These are phyloP conservation scores for Cabera pusaria DNA, from an alignment of 2,888 invertebrate genomes.

Conservation along the genomic window DNA sequence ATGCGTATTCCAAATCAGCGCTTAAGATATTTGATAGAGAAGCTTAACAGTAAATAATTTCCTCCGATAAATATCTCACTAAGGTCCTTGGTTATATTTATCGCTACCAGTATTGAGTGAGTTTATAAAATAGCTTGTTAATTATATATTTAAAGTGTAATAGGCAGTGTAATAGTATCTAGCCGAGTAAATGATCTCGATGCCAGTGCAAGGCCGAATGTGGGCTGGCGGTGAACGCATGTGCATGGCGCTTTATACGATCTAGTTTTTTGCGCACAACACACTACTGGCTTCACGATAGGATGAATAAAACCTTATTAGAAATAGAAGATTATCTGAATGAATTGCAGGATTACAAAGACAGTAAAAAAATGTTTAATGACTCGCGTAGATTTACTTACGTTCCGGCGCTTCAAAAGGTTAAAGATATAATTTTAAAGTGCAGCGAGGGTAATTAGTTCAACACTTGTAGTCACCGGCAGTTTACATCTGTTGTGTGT, in stretches of 20 bases:
- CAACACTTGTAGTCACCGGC: too few species aligned
- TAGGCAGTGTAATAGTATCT: conserved; percentile 43
- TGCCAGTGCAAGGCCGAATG: conserved; percentile 64
- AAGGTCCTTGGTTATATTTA: conserved; percentile 12
- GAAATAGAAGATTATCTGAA: too few species aligned
- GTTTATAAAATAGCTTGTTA: conserved; percentile 42
- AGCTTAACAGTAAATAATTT: too few species aligned
- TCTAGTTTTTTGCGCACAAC: conserved; percentile 41
- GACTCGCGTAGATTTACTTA: too few species aligned
- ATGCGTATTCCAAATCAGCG: too few species aligned
- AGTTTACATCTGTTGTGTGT: too few species aligned
- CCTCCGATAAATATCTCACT: neutral
- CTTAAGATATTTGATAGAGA: too few species aligned
- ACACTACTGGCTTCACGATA: conserved; percentile 1
- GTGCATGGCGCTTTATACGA: conserved; percentile 36
- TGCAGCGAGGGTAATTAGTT: too few species aligned
- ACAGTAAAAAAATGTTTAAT: too few species aligned
- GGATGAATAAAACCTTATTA: conserved; percentile 25
- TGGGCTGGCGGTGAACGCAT: conserved; percentile 52
- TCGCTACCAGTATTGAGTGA: conserved; percentile 32
- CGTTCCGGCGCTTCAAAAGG: too few species aligned
- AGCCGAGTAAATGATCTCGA: conserved; percentile 69
- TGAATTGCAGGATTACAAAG: too few species aligned
- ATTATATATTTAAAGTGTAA: conserved; percentile 43
- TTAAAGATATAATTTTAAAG: too few species aligned